phyloP scores from a whole-genome alignment of 1,140 invertebrate genomes.

The Stenopsyche tienmushanensis region DNA sequence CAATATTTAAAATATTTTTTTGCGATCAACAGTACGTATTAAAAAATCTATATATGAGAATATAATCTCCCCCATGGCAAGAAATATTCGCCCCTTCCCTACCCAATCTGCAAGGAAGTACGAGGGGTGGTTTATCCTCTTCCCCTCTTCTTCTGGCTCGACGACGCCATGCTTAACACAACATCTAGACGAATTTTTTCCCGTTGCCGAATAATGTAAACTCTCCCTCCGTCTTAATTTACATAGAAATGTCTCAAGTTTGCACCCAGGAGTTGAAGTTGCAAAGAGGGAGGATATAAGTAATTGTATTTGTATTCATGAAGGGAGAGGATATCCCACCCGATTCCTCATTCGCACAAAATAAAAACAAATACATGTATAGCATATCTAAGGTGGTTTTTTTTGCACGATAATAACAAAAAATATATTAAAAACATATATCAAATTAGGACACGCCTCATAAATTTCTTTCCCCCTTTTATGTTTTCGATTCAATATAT shows the following conservation, averaged over 20 bases:
- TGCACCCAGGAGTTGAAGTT: constrained; percentile 9
- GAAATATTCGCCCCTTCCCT: too few relatives aligned
- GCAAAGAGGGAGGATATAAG: constrained; percentile 17
- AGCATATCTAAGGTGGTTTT: too few relatives aligned
- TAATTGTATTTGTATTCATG: constrained; percentile 42
- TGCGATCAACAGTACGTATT: too few relatives aligned
- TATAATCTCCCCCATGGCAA: too few relatives aligned
- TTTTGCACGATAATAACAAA: too few relatives aligned
- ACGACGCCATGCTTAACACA: constrained; percentile 11
- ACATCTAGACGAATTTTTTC: constrained; percentile 34
- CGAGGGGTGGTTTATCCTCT: neutral
- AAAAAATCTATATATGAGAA: too few relatives aligned
- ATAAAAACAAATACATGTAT: neutral
- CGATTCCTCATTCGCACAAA: neutral
- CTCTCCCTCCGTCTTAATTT: constrained; percentile 32
- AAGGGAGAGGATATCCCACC: constrained; percentile 26
- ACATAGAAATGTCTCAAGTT: constrained; percentile 43
- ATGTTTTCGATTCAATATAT: too few relatives aligned
- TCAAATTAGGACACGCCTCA: too few relatives aligned
- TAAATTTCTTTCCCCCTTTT: too few relatives aligned
- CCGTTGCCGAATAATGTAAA: constrained; percentile 29
- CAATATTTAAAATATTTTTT: too few relatives aligned
- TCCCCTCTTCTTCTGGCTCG: neutral
- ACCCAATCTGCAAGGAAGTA: too few relatives aligned
- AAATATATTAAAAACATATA: too few relatives aligned